Conservation (phyloP, 2,888 invertebrate species). For the Dioctria rufipes region DNA sequence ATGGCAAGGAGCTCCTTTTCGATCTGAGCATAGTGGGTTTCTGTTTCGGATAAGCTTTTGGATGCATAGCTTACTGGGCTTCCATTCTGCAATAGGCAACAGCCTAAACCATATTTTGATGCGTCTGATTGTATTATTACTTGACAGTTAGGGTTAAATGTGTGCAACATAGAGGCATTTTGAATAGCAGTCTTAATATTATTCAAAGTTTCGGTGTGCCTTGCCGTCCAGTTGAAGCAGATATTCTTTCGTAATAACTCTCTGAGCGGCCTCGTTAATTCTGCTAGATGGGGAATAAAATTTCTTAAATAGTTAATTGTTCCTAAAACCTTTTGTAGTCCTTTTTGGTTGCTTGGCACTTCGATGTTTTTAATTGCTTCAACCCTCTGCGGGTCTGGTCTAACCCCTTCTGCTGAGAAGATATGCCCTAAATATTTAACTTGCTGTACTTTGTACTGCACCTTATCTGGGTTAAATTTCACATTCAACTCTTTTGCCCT, state of each 20-base stretch:
- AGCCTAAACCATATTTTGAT: conserved; percentile 53
- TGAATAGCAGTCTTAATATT: conserved; percentile 21
- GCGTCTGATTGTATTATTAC: conserved; percentile 47
- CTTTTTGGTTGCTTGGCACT: too few relatives aligned
- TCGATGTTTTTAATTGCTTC: too few relatives aligned
- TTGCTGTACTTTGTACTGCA: too few relatives aligned
- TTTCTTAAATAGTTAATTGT: not conserved
- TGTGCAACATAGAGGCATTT: not conserved
- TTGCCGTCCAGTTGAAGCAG: not conserved
- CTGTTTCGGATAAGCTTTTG: conserved; percentile 60
- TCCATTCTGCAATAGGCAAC: conserved; percentile 49
- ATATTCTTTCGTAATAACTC: conserved; percentile 23
- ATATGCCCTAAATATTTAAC: too few relatives aligned
- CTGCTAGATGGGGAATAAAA: conserved; percentile 1
- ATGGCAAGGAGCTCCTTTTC: conserved; percentile 59
- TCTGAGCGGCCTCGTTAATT: not conserved
- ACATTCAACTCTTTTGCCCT: too few relatives aligned
- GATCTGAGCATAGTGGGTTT: conserved; percentile 59
- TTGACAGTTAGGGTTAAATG: not conserved
- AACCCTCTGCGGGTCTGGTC: too few relatives aligned
- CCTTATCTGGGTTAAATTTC: too few relatives aligned
- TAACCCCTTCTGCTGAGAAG: too few relatives aligned
- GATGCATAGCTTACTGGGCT: conserved; percentile 61
- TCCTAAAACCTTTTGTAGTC: not conserved
- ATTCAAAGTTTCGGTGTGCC: not conserved